Evolutionary conservation across 1,140 invertebrate genomes (phyloP).

Genomic region (Orussus abietinus): DNA sequence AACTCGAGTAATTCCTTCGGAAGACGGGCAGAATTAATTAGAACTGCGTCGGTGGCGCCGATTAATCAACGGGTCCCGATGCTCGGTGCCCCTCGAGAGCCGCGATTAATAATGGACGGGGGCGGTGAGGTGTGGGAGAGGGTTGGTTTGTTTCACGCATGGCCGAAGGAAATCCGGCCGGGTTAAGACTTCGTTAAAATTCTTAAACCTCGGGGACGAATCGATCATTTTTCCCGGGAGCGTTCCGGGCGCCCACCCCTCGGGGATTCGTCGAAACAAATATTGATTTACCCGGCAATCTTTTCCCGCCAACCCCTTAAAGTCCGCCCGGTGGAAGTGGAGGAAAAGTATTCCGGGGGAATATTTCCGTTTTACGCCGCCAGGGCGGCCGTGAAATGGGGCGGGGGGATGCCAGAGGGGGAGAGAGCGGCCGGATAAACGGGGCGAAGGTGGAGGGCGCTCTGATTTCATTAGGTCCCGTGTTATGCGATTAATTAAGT

Average conservation of each 20-base stretch:
- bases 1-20: not conserved
- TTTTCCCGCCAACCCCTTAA: slow-evolving; percentile 18
- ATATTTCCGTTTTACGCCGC: slow-evolving; percentile 52
- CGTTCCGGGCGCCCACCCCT: slow-evolving; percentile 13
- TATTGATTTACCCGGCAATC: slow-evolving; percentile 43
- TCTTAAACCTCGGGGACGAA: too few relatives aligned
- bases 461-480: slow-evolving; percentile 54
- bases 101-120: slow-evolving; percentile 9
- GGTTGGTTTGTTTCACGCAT: too few relatives aligned
- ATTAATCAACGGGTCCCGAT: slow-evolving; percentile 9
- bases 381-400: too few relatives aligned
- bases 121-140: too few relatives aligned
- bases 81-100: too few relatives aligned
- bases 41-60: not conserved
- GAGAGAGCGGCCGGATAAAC: slow-evolving; percentile 9
- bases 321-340: slow-evolving; percentile 19
- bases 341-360: slow-evolving; percentile 46
- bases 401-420: slow-evolving; percentile 9
- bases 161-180: too few relatives aligned
- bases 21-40: not conserved
- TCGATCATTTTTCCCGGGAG: too few relatives aligned
- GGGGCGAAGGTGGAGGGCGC: slow-evolving; percentile 34
- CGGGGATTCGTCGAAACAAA: slow-evolving; percentile 32
- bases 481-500: slow-evolving; percentile 57
- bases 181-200: too few relatives aligned